Conservation (phyloP, 1,140 invertebrate genomes). For the Alviniconcha marisindica region DNA sequence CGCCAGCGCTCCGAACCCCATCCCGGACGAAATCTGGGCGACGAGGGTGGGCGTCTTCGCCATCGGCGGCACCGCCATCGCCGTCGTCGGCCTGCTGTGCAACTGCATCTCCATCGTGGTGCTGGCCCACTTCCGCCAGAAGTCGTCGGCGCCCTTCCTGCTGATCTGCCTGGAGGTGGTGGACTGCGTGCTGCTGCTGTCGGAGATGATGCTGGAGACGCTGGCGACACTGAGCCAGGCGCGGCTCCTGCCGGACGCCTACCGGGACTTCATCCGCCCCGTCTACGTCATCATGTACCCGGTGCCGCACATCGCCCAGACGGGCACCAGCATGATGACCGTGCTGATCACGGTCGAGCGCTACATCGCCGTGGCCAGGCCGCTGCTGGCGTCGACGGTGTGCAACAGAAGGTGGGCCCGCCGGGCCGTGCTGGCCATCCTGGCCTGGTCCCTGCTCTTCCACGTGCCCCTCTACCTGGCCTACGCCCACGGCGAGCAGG, state of each 20-base stretch:
- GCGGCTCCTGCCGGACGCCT: slow-evolving; percentile 19
- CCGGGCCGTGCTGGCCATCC: slow-evolving; percentile 29
- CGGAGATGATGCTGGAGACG: slow-evolving; percentile 47
- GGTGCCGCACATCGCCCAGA: slow-evolving; percentile 43
- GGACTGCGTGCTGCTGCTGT: slow-evolving; percentile 45
- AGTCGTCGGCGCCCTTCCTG: slow-evolving; percentile 44
- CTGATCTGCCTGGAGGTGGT: slow-evolving; percentile 45
- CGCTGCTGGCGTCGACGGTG: slow-evolving; percentile 32
- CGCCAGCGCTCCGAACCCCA: background rate
- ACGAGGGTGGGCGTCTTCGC: slow-evolving; percentile 42
- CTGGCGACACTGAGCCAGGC: slow-evolving; percentile 33
- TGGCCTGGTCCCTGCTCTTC: slow-evolving; percentile 32
- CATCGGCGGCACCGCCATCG: slow-evolving; percentile 44
- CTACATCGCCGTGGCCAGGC: slow-evolving; percentile 42
- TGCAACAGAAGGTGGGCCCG: slow-evolving; percentile 35
- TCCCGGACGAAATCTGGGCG: slow-evolving; percentile 40
- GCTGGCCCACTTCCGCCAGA: slow-evolving; percentile 39
- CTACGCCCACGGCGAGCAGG: slow-evolving; percentile 4
- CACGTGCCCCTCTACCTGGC: slow-evolving; percentile 41
- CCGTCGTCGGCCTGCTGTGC: slow-evolving; percentile 42
- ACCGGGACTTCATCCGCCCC: slow-evolving; percentile 33
- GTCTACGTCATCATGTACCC: slow-evolving; percentile 38
- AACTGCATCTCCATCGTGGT: slow-evolving; percentile 46
- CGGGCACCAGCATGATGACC: slow-evolving; percentile 39
- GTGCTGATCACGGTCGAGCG: slow-evolving; percentile 49